Percentiles rank a stretch among this genome's conserved stretches.
phyloP scores from a whole-genome alignment of 2,888 invertebrate species.

The Harmothoe impar region DNA sequence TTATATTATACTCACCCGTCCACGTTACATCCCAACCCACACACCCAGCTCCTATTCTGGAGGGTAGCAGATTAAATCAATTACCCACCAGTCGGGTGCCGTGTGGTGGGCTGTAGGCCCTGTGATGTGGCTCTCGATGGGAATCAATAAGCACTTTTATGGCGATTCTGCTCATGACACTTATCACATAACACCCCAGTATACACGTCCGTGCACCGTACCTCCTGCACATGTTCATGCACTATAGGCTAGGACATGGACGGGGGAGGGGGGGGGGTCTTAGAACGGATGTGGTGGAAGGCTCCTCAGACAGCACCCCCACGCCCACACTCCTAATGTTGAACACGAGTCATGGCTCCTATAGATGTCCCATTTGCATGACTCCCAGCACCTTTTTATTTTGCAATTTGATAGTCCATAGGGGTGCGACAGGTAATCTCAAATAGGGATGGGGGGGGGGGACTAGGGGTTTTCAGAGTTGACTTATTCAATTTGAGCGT shows the following conservation, averaged over 20 bases:
- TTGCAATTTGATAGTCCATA: too few relatives aligned
- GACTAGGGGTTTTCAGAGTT: too few relatives aligned
- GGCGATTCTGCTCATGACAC: constrained; percentile 50
- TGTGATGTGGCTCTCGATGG: constrained; percentile 37
- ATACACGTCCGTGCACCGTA: not conserved
- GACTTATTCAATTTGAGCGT: too few relatives aligned
- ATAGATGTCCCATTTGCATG: too few relatives aligned
- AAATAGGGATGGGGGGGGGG: too few relatives aligned
- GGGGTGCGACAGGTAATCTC: too few relatives aligned
- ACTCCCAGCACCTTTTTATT: too few relatives aligned
- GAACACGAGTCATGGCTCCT: too few relatives aligned
- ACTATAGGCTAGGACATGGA: too few relatives aligned
- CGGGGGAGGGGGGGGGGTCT: too few relatives aligned
- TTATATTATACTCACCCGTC: not conserved
- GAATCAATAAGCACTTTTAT: constrained; percentile 41
- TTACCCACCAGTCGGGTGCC: not conserved
- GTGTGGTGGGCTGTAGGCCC: not conserved
- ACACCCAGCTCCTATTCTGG: not conserved
- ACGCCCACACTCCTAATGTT: too few relatives aligned
- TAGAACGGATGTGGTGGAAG: not conserved
- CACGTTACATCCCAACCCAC: not conserved
- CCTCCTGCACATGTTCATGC: not conserved
- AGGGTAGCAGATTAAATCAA: constrained; percentile 34
- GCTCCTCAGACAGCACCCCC: not conserved
- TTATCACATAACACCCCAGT: constrained; percentile 11